Percentiles rank a stretch among this genome's conserved stretches.
phyloP scores from a whole-genome alignment of 2,113 vertebrate species.

The Psephotus haematonotus region DNA sequence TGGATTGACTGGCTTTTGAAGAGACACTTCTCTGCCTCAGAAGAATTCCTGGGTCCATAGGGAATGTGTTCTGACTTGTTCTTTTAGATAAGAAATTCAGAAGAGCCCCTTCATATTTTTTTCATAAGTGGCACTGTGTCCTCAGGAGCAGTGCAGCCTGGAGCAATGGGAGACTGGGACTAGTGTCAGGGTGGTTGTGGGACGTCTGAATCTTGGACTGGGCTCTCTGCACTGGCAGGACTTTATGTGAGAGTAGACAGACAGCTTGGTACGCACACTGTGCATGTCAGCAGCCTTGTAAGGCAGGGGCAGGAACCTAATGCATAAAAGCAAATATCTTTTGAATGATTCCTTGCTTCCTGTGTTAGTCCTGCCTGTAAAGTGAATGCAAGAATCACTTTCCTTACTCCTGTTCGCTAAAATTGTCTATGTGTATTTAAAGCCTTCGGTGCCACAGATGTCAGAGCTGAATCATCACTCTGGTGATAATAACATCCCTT shows the following conservation, averaged over 20 bases:
- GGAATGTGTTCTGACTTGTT: background rate
- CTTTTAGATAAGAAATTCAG: background rate
- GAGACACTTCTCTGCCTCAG: background rate
- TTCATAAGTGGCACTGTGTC: background rate
- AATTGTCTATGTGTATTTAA: background rate
- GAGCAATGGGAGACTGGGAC: background rate
- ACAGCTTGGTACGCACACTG: fast-evolving
- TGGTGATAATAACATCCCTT: background rate
- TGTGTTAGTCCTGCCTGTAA: background rate
- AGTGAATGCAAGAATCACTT: background rate
- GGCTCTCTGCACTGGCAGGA: background rate
- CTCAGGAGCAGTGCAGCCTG: background rate
- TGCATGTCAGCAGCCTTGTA: background rate
- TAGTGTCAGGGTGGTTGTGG: fast-evolving
- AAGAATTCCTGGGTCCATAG: background rate
- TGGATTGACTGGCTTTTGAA: background rate
- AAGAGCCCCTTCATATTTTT: background rate
- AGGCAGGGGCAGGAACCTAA: background rate
- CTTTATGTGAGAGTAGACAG: too few relatives aligned
- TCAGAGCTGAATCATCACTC: background rate
- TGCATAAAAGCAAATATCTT: background rate
- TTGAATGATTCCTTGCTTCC: background rate
- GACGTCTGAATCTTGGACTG: background rate
- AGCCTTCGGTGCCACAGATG: background rate
- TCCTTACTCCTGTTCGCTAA: background rate